Evolutionary conservation across 2,797 vertebrate genomes (phyloP).

Genomic region (Mus minutoides): DNA sequence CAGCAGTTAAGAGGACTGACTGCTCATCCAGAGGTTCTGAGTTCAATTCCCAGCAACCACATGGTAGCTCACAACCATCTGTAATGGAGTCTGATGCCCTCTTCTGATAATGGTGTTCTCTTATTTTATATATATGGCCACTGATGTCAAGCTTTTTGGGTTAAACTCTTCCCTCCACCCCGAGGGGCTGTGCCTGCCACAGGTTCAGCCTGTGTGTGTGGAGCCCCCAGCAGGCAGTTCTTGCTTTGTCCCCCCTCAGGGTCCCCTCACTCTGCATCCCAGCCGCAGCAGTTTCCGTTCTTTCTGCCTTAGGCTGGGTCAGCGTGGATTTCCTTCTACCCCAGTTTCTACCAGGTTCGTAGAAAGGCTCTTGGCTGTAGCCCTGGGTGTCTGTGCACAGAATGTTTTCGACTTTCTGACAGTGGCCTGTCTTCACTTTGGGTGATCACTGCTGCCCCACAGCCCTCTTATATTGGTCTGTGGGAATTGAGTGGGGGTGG

Average conservation of each 20-base stretch:
- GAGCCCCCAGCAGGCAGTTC: no score
- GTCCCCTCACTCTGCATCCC: neutral
- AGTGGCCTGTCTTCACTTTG: neutral
- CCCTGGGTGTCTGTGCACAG: neutral
- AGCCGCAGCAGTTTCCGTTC: neutral
- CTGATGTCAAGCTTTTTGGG: neutral
- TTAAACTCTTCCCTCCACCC: neutral
- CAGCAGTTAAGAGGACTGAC: no score
- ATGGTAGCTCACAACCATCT: no score
- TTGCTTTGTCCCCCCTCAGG: fast-evolving
- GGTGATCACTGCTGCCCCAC: neutral
- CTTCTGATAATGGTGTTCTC: no score
- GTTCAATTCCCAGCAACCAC: no score
- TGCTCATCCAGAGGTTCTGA: no score
- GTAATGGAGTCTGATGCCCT: no score
- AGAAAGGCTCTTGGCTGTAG: neutral
- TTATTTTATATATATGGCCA: no score
- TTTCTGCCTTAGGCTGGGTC: neutral
- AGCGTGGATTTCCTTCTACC: neutral
- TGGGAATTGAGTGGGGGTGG: fast-evolving
- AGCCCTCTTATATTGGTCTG: neutral
- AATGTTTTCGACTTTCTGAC: neutral
- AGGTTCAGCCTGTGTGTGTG: neutral
- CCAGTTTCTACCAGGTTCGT: neutral
- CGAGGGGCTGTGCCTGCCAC: neutral